Base-by-base conservation (phyloP, 2,888 invertebrate species). In the Drosophila antonietae region DNA sequence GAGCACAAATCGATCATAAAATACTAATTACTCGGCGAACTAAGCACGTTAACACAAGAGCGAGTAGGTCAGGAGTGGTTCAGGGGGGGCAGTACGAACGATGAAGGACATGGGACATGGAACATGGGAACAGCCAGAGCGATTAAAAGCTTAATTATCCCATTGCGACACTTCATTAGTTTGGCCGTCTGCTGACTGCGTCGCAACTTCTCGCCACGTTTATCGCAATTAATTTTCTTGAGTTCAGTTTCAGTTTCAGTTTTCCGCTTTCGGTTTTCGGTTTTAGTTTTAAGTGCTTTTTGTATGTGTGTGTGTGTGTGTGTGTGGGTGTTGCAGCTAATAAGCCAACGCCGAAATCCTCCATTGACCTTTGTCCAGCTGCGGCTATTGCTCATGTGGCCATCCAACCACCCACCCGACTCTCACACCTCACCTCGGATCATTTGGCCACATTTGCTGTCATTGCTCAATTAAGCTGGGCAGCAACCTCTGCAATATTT, bases 101-200 rank as follows among this genome's bases (percentile, higher is more conserved):
- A 12, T 15, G n/a, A 15, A 12, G 18, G 20, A 23, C 15, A 18
- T 12, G 3, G 23, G 68, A 44, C 41, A 47, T 59, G 64, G 43
- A 14, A 23, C 52, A 20, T 35, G 35, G 52, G 52, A 53, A 28
- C 81, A 69, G 63, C 61, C 64, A 70, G 70, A 73, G 65, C 86
- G 83, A 86, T 86, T 86, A 89, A 89, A 79, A 82, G 81, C 86
- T 85, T 84, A 86, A 86, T 86, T 86, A 86, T 84, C 88, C 86
- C 86, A 89, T 77, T 84, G 86, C 88, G 86, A 88, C 86, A 89
- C 85, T 89, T 89, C 84, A 85, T 87, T 89, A 85, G 89, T 81
- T 85, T 68, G 88, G 83, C 15, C 14, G 18, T 12, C 52, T 51
- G 15, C 57, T 35, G 56, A 28, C 49, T 43, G 31, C 58, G 28